These are phyloP conservation scores for Ichneumon xanthorius DNA, from an alignment of 2,888 invertebrate genomes.

Conservation along the genomic window DNA sequence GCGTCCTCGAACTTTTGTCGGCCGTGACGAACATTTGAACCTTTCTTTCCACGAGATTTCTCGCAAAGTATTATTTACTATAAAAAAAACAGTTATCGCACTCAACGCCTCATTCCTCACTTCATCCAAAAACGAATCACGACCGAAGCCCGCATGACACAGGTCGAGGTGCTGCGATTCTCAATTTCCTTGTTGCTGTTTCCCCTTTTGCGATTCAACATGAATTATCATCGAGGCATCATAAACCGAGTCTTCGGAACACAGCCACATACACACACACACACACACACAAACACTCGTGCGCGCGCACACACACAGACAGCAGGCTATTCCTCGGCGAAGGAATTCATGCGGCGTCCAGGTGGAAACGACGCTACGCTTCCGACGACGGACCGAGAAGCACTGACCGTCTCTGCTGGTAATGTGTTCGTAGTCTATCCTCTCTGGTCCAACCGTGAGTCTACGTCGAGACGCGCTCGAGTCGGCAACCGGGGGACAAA, in stretches of 20 bases:
- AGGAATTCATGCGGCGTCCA: slow-evolving; percentile 25
- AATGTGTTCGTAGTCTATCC: slow-evolving; percentile 28
- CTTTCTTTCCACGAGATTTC: neutral
- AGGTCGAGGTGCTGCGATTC: neutral
- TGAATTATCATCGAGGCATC: slow-evolving; percentile 18
- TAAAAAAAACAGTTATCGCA: neutral
- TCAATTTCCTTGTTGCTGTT: neutral
- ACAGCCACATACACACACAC: neutral
- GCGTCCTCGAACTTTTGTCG: neutral
- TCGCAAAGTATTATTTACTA: neutral
- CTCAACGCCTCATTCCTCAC: neutral
- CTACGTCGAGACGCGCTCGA: slow-evolving; percentile 11
- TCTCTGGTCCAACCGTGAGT: slow-evolving; percentile 40
- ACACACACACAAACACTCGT: neutral
- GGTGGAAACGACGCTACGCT: slow-evolving; percentile 47
- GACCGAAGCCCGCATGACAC: neutral
- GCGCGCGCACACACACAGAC: neutral
- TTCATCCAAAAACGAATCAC: neutral
- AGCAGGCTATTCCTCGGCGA: slow-evolving; percentile 2
- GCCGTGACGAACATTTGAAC: too few species aligned
- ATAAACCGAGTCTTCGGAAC: neutral
- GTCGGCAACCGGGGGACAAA: slow-evolving; percentile 14
- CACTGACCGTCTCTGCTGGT: slow-evolving; percentile 48
- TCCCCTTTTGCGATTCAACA: neutral
- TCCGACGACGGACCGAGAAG: slow-evolving; percentile 54